phyloP scores from a whole-genome alignment of 2,888 invertebrate species.

The Synanthedon myopaeformis region DNA sequence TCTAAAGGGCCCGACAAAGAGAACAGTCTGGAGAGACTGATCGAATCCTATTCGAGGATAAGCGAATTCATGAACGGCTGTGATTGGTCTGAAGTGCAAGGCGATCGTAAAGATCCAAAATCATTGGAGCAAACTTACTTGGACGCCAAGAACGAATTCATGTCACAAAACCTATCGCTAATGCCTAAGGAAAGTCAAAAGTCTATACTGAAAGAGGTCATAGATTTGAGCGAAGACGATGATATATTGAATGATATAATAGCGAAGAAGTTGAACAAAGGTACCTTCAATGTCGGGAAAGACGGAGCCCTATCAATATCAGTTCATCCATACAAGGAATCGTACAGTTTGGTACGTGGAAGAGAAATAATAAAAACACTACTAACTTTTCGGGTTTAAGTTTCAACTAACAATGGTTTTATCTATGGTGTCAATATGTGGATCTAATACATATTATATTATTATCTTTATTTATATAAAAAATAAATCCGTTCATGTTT shows the following conservation, averaged over 20 bases:
- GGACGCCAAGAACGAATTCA: slow-evolving; percentile 62
- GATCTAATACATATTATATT: too few species aligned
- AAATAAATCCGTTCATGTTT: too few species aligned
- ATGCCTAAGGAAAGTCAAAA: slow-evolving; percentile 49
- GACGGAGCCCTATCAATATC: slow-evolving; percentile 60
- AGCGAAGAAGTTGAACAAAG: slow-evolving; percentile 43
- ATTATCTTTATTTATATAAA: too few species aligned
- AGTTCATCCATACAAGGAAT: slow-evolving; percentile 44
- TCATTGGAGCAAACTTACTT: slow-evolving; percentile 56
- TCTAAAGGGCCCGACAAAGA: slow-evolving; percentile 35
- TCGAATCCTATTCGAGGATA: slow-evolving; percentile 60
- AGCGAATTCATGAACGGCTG: slow-evolving; percentile 63
- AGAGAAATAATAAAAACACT: too few species aligned
- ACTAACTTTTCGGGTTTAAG: slow-evolving; percentile 1
- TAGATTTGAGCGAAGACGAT: slow-evolving; percentile 54
- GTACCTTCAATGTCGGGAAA: slow-evolving; percentile 49
- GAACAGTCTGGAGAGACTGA: slow-evolving; percentile 50
- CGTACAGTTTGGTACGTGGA: slow-evolving; percentile 44
- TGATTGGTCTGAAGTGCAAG: slow-evolving; percentile 52
- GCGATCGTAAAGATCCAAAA: slow-evolving; percentile 43
- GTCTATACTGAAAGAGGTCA: slow-evolving; percentile 46
- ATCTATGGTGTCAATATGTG: not conserved
- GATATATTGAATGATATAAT: slow-evolving; percentile 40
- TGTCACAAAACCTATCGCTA: slow-evolving; percentile 56
- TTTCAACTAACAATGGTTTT: not conserved